Conservation (phyloP, 2,113 vertebrate genomes). For the Toxostoma redivivum region DNA sequence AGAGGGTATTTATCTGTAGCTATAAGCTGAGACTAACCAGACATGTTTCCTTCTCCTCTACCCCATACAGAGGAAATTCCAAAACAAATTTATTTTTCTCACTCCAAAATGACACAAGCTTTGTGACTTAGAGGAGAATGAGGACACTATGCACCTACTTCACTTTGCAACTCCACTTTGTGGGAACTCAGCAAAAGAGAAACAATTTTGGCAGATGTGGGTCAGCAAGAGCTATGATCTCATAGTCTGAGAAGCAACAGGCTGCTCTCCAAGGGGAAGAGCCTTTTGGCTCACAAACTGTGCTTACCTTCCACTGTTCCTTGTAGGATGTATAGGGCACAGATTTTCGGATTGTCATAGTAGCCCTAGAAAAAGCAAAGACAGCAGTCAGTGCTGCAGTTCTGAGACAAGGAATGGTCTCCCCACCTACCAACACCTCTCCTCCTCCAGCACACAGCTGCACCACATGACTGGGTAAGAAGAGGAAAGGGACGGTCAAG, state of each 20-base stretch:
- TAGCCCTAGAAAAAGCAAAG: slow-evolving; percentile 83
- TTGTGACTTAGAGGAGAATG: background rate
- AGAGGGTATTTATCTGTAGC: background rate
- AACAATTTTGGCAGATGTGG: slow-evolving; percentile 22
- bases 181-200: background rate
- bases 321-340: slow-evolving; percentile 94
- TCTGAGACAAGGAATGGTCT: background rate
- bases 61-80: background rate
- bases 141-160: background rate
- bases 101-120: background rate
- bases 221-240: slow-evolving; percentile 36
- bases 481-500: background rate
- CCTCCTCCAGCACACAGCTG: background rate
- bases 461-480: background rate
- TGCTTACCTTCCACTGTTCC: slow-evolving; percentile 91
- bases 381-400: background rate
- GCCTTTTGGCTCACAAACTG: background rate
- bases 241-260: slow-evolving; percentile 54
- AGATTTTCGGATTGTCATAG: slow-evolving; percentile 98
- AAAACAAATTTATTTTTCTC: background rate
- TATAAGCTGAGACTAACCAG: background rate
- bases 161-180: background rate
- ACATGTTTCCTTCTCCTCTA: background rate
- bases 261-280: slow-evolving; percentile 11
- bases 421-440: background rate